Evolutionary conservation across 2,888 invertebrate species (phyloP).

Genomic region (Odontocolon sp.): DNA sequence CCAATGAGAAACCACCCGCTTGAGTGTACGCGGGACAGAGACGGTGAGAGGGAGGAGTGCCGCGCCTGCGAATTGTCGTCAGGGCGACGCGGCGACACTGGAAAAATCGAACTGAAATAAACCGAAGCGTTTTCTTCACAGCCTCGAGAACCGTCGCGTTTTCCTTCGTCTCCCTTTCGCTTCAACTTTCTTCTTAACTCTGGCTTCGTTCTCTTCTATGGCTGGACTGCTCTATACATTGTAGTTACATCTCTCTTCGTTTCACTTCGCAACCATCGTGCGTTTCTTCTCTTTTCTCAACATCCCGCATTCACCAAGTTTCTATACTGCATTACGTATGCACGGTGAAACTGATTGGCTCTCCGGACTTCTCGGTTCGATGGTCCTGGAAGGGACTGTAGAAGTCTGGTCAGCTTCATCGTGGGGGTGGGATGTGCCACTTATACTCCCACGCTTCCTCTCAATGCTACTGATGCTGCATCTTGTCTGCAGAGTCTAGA

Average conservation of each 20-base stretch:
- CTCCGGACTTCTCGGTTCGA: too few species aligned
- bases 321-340: too few species aligned
- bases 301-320: neutral
- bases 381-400: too few species aligned
- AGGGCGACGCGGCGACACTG: conserved; percentile 78
- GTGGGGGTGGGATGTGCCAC: too few species aligned
- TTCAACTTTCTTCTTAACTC: conserved; percentile 13
- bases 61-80: conserved; percentile 81
- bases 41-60: conserved; percentile 66
- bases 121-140: conserved; percentile 78
- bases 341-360: too few species aligned
- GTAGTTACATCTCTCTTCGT: neutral
- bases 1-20: conserved; percentile 48
- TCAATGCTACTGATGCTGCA: neutral
- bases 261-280: too few species aligned
- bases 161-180: conserved; percentile 60
- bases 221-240: conserved; percentile 21
- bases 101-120: conserved; percentile 81
- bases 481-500: neutral
- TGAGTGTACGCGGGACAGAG: conserved; percentile 39
- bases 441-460: too few species aligned
- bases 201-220: neutral
- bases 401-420: too few species aligned
- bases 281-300: neutral
- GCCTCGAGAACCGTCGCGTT: conserved; percentile 60